Percentiles rank a stretch among this genome's conserved stretches.
Evolutionary conservation across 2,888 invertebrate species (phyloP).

Genomic region (Sesamia inferens): DNA sequence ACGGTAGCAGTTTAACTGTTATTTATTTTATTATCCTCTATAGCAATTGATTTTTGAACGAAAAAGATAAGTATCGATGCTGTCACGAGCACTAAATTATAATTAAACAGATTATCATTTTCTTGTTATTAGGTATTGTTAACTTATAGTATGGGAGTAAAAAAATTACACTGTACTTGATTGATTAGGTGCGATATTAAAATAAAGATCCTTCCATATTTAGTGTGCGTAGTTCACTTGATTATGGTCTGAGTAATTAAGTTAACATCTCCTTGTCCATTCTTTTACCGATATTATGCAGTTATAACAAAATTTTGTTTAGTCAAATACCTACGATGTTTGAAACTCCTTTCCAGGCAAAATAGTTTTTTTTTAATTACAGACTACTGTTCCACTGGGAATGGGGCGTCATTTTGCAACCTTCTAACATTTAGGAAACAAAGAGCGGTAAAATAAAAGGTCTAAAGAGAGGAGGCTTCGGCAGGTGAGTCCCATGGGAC

Average conservation of each 20-base stretch:
- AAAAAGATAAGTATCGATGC: too few relatives aligned
- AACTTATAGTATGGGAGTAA: not conserved
- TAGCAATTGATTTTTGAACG: not conserved
- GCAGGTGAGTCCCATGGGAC: conserved; percentile 84
- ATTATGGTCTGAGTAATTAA: not conserved
- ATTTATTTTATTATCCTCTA: conserved; percentile 9
- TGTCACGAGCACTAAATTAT: not conserved
- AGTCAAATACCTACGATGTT: not conserved
- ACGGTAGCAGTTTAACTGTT: conserved; percentile 73
- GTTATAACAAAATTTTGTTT: not conserved
- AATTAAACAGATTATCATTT: not conserved
- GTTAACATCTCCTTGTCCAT: not conserved
- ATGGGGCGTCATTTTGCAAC: conserved; percentile 58
- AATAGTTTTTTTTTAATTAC: conserved; percentile 29
- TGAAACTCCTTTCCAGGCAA: not conserved
- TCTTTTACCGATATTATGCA: not conserved
- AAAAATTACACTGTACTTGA: not conserved
- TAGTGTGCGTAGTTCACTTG: too few relatives aligned
- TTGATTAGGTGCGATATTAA: not conserved
- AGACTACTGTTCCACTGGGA: conserved; percentile 43
- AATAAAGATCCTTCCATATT: not conserved
- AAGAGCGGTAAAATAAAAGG: conserved; percentile 83
- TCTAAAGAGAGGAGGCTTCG: conserved; percentile 73
- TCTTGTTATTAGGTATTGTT: not conserved
- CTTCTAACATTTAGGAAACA: conserved; percentile 70